These are phyloP conservation scores for Rhamnusium bicolor DNA, from an alignment of 2,888 invertebrate species.

Conservation along the genomic window DNA sequence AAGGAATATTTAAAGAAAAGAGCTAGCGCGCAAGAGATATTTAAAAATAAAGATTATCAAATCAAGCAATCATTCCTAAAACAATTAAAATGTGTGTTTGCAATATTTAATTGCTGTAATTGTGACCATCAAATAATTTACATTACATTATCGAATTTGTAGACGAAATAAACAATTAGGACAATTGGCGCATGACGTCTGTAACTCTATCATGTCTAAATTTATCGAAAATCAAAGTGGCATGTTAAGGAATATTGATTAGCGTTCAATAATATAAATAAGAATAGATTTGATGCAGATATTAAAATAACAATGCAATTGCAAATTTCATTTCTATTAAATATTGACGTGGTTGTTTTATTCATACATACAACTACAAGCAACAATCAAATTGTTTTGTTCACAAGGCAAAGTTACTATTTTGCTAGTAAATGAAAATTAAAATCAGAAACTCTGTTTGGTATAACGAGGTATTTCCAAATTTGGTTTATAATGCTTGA, in stretches of 20 bases:
- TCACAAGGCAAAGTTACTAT: too few species aligned
- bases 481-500: too few species aligned
- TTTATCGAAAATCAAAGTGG: conserved; percentile 23
- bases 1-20: neutral
- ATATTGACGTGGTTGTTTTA: too few species aligned
- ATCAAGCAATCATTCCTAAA: conserved; percentile 3
- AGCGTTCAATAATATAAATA: conserved; percentile 10
- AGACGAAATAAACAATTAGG: conserved; percentile 26
- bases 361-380: too few species aligned
- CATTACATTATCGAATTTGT: conserved; percentile 17
- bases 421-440: too few species aligned
- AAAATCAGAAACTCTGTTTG: too few species aligned
- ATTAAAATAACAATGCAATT: neutral
- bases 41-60: conserved; percentile 31
- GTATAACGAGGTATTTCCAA: too few species aligned
- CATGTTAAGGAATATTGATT: neutral
- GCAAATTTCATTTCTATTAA: neutral
- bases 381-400: too few species aligned
- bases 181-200: conserved; percentile 23
- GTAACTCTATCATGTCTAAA: conserved; percentile 26
- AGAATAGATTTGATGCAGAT: neutral
- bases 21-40: neutral
- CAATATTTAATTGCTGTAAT: conserved; percentile 28
- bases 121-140: conserved; percentile 23
- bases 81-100: conserved; percentile 17